These are phyloP conservation scores for Helarctos malayanus DNA, from an alignment of 2,797 vertebrate genomes.

Conservation along the genomic window DNA sequence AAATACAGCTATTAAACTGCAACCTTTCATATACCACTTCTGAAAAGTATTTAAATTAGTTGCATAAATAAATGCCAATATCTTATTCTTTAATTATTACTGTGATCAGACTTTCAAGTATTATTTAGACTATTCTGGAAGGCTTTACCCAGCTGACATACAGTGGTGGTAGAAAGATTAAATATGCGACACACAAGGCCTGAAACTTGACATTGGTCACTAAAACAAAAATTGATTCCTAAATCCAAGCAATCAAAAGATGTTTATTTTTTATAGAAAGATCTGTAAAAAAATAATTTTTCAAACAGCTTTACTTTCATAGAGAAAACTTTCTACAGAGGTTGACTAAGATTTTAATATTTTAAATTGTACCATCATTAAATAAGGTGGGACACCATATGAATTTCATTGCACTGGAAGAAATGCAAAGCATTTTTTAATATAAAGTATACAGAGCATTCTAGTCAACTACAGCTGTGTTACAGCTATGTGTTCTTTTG, in stretches of 20 bases:
- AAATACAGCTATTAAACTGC: conserved; percentile 83
- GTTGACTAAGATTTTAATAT: conserved; percentile 87
- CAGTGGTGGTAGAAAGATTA: conserved; percentile 65
- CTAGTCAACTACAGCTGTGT: conserved; percentile 92
- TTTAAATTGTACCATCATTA: conserved; percentile 91
- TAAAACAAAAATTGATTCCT: conserved; percentile 88
- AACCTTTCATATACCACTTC: conserved; percentile 67
- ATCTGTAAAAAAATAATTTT: conserved; percentile 94
- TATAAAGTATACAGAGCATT: conserved; percentile 92
- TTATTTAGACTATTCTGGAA: conserved; percentile 56
- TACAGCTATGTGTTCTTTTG: conserved; percentile 93
- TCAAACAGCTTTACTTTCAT: conserved; percentile 89
- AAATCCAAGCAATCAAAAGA: conserved; percentile 89
- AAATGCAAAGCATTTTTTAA: conserved; percentile 92
- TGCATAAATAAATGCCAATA: conserved; percentile 78
- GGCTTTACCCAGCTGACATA: conserved; percentile 52
- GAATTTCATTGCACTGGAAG: conserved; percentile 92
- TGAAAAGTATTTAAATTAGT: conserved; percentile 24
- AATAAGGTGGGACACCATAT: conserved; percentile 90
- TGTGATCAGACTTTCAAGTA: neutral
- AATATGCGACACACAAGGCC: conserved; percentile 76
- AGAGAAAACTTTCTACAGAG: conserved; percentile 90
- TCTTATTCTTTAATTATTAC: conserved; percentile 17
- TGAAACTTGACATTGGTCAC: conserved; percentile 82
- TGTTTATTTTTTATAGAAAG: conserved; percentile 91